phyloP scores from a whole-genome alignment of 2,888 invertebrate species.

The Perizoma affinitatum region DNA sequence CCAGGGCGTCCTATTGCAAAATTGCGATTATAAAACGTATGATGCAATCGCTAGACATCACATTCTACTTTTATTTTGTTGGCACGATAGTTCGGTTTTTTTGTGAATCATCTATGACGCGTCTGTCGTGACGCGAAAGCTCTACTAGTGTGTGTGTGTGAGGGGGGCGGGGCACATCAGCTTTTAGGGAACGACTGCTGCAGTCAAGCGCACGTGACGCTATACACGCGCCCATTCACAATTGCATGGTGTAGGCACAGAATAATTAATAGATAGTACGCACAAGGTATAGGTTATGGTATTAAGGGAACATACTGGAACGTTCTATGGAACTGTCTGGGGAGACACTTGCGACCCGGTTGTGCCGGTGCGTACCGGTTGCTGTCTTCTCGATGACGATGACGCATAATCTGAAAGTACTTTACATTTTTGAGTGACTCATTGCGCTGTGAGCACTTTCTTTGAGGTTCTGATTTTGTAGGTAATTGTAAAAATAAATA shows the following conservation, averaged over 20 bases:
- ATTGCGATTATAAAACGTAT: constrained; percentile 19
- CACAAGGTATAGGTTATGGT: constrained; percentile 17
- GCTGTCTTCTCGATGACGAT: too few relatives aligned
- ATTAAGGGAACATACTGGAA: constrained; percentile 23
- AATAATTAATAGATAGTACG: background rate
- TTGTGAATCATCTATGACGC: constrained; percentile 45
- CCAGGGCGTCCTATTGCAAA: background rate
- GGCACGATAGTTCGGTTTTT: constrained; percentile 16
- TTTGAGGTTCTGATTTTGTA: background rate
- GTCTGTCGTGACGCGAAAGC: constrained; percentile 52
- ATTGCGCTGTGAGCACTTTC: constrained; percentile 8
- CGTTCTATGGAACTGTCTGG: constrained; percentile 15
- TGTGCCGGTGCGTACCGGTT: background rate
- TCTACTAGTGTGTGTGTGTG: constrained; percentile 45
- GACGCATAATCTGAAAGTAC: too few relatives aligned
- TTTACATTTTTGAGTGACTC: constrained; percentile 4
- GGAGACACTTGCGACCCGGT: background rate
- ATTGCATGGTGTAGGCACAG: constrained; percentile 20
- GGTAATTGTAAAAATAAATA: background rate
- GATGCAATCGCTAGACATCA: constrained; percentile 44
- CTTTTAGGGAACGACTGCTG: constrained; percentile 53
- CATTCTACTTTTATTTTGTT: constrained; percentile 40
- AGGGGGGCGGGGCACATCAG: constrained; percentile 55
- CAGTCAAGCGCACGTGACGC: constrained; percentile 63
- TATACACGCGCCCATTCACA: constrained; percentile 55